A percentile compares a stretch with the other conserved stretches of the same genome.
Evolutionary conservation across 2,797 vertebrate species (phyloP).

Genomic region (Pseudomugil gertrudae): DNA sequence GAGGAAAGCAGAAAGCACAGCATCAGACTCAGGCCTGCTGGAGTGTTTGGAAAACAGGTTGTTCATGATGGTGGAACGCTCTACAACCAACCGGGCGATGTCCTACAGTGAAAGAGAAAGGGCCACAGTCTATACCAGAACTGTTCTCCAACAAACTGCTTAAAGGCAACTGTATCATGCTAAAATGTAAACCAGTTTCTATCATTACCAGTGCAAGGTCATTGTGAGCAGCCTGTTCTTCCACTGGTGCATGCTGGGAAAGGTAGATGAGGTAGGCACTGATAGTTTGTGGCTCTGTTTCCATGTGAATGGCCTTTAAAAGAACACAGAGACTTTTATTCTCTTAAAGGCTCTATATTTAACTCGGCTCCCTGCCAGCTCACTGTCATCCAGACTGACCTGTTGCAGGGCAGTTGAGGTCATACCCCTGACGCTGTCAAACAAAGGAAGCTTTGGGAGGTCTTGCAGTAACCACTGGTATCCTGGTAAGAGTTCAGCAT

Average conservation of each 20-base stretch:
- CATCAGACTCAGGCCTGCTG: slow-evolving; percentile 86
- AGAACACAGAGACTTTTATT: slow-evolving; percentile 11
- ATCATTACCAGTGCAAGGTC: slow-evolving; percentile 92
- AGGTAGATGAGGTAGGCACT: slow-evolving; percentile 98
- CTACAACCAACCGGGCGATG: slow-evolving; percentile 93
- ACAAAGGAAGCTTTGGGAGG: slow-evolving; percentile 92
- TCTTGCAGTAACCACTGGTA: slow-evolving; percentile 97
- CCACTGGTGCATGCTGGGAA: slow-evolving; percentile 94
- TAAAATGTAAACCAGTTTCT: slow-evolving; percentile 2
- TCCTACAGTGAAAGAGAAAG: slow-evolving; percentile 79
- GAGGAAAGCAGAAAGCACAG: slow-evolving; percentile 90
- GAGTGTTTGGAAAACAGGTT: slow-evolving; percentile 94
- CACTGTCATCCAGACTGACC: slow-evolving; percentile 73
- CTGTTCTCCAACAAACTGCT: background rate
- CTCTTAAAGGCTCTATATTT: background rate
- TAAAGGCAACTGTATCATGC: background rate
- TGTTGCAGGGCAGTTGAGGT: slow-evolving; percentile 94
- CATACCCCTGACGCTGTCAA: slow-evolving; percentile 91
- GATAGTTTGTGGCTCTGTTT: slow-evolving; percentile 96
- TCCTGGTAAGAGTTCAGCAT: slow-evolving; percentile 87
- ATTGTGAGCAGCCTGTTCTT: slow-evolving; percentile 94
- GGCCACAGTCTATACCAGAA: slow-evolving; percentile 5
- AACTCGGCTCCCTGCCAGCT: background rate
- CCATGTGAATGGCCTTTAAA: slow-evolving; percentile 95
- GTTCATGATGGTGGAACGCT: slow-evolving; percentile 98